Conservation (phyloP, 2,797 vertebrate genomes). For the Melopsittacus undulatus region DNA sequence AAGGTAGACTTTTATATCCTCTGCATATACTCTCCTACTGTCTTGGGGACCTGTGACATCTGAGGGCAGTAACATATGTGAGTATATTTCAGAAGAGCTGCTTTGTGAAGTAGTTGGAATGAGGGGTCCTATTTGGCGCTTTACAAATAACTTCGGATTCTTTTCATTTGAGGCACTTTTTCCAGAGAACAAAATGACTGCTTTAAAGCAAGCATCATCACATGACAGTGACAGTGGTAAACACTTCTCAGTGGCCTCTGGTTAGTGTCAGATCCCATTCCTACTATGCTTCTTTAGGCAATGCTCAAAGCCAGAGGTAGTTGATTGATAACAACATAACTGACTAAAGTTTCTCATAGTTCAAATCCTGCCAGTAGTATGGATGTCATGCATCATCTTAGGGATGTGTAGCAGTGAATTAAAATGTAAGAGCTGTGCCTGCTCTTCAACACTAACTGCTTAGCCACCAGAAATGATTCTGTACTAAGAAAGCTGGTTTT, state of each 20-base stretch:
- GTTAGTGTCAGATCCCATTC: not conserved
- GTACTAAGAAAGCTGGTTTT: not conserved
- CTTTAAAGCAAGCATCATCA: not conserved
- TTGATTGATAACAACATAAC: not conserved
- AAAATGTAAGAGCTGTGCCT: not conserved
- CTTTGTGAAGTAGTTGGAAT: not conserved
- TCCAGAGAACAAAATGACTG: not conserved
- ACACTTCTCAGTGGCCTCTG: not conserved
- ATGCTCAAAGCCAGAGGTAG: not conserved
- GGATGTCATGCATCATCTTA: not conserved
- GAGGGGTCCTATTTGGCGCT: not conserved
- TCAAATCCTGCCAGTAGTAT: not conserved
- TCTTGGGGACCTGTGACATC: fast-evolving
- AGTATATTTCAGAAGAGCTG: not conserved
- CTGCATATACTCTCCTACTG: not conserved
- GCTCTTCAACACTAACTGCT: not conserved
- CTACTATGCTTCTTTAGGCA: not conserved
- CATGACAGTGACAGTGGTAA: not conserved
- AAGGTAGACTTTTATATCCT: not conserved
- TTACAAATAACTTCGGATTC: not conserved
- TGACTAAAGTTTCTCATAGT: not conserved
- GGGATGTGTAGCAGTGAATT: not conserved
- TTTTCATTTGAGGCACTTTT: not conserved
- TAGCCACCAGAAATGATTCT: not conserved
- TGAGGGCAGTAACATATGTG: not conserved